Base-by-base conservation (phyloP, 2,797 vertebrate genomes). In the Epinephelus malabaricus region DNA sequence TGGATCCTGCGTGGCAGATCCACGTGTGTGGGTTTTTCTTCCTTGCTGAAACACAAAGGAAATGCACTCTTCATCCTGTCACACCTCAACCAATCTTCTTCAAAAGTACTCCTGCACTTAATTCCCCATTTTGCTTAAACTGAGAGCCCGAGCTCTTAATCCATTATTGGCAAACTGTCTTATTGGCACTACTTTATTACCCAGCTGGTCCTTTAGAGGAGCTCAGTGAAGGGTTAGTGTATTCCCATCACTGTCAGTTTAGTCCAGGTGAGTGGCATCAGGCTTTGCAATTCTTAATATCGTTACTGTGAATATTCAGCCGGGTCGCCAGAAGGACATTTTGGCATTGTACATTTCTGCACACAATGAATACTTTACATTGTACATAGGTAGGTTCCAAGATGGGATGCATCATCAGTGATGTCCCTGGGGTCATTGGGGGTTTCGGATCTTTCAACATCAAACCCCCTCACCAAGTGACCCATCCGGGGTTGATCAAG, bases 81-180 rank as follows among this genome's bases (percentile, higher is more conserved):
- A 61, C 50, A 67, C 50, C 43, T 83, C 71, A 63, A 21, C 43
- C 40, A 38, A 27, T 69, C 65, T 64, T 77, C 15, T 51, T 62
- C 25, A 69, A 56, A 78, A 66, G 65, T 40, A 59, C 51, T 38
- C 54, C 67, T 59, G 51, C 66, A 73, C 73, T 81, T 78, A 79
- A 76, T 80, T 76, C 65, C 43, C 55, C 25, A 54, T 80, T 76
- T 76, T 82, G 56, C 62, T 79, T 59, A 84, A 88, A 88, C 75
- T 76, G 69, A 72, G 59, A 77, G 65, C 55, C 55, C 65, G 21
- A 76, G 63, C 76, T 59, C 70, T 86, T 84, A 86, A 88, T 84
- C 79, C 79, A 73, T 82, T 82, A 88, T 80, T 86, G 84, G 78
- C 81, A 86, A 84, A 78, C 76, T 84, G 84, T 88, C 79, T 76